Percentiles rank a stretch among this genome's conserved stretches.
Evolutionary conservation across 1,140 invertebrate species (phyloP).

Genomic region (Lepidotrigona ventralis): DNA sequence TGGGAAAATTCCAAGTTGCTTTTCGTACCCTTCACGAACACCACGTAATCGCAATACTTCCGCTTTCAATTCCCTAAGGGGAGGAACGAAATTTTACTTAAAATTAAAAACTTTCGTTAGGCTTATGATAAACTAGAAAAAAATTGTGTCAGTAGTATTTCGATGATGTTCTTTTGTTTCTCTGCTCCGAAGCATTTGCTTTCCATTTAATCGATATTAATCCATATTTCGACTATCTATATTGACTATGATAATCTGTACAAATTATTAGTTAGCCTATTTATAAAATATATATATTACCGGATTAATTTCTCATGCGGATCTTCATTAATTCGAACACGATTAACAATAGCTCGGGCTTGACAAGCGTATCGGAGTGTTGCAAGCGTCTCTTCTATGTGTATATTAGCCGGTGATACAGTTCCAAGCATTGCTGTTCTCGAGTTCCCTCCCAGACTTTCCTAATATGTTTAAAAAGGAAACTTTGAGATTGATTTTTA

Average conservation of each 20-base stretch:
- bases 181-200: not conserved
- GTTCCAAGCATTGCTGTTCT: slow-evolving; percentile 86
- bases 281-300: slow-evolving; percentile 27
- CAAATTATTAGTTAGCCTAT: not conserved
- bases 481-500: not conserved
- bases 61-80: slow-evolving; percentile 81
- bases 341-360: slow-evolving; percentile 93
- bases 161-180: slow-evolving; percentile 18
- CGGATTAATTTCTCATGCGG: slow-evolving; percentile 84
- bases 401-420: slow-evolving; percentile 87
- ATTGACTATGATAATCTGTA: not conserved
- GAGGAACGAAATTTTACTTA: slow-evolving; percentile 14
- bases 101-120: not conserved
- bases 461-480: slow-evolving; percentile 72
- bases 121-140: not conserved
- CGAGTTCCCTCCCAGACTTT: slow-evolving; percentile 85
- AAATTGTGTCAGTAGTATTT: not conserved
- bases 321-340: slow-evolving; percentile 89
- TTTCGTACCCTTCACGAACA: slow-evolving; percentile 81
- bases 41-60: slow-evolving; percentile 86
- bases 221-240: not conserved
- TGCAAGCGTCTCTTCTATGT: slow-evolving; percentile 90
- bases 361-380: slow-evolving; percentile 93
- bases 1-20: slow-evolving; percentile 71
- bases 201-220: not conserved